Evolutionary conservation across 2,797 vertebrate species (phyloP), one percentile per base, ranked within the genome.

Genomic region (Eulemur albifrons): DNA sequence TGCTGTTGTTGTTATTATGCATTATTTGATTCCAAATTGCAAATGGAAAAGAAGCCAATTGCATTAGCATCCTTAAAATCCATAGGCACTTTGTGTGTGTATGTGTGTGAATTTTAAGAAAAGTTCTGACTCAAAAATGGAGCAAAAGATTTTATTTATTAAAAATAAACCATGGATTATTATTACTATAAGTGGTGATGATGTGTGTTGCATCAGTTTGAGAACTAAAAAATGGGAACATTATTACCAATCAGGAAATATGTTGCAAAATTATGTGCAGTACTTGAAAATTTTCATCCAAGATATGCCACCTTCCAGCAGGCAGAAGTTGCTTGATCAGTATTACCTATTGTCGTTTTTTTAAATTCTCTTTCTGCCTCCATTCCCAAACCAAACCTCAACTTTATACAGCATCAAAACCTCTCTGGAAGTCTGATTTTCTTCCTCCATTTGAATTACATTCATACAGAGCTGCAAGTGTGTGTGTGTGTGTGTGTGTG

Each of bases 11-110:
- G 30, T 1, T 95, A 84, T 59, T 0, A 1, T 77, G 21, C 27
- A 69, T 48, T 82, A 40, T 88, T 88, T 69, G 77, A 76, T 88
- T 35, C 35, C 45, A 82, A 96, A 76, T 81, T 59, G 15, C 73
- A 88, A 82, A 69, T 95, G 82, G n/a, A 85, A 93, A 96, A 61
- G 20, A 96, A 91, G 18, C 30, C 59, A 2, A 20, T 35, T 54
- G 4, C 61, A 88, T 72, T 0, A 63, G 27, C 77, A 86, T 88
- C 15, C 81, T 97, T 72, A 65, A 92, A 61, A 75, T 76, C 52
- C 32, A n/a, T 4, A n/a, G 38, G 23, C 21, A 50, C 12, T 40
- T 65, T 70, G 12, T 72, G 27, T 40, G 23, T 48, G 40, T 35
- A 43, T 54, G 7, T 61, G 13, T 85, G 32, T 80, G 45, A 32